Evolutionary conservation across 2,797 vertebrate species (phyloP).

Genomic region (Eremophila alpestris): DNA sequence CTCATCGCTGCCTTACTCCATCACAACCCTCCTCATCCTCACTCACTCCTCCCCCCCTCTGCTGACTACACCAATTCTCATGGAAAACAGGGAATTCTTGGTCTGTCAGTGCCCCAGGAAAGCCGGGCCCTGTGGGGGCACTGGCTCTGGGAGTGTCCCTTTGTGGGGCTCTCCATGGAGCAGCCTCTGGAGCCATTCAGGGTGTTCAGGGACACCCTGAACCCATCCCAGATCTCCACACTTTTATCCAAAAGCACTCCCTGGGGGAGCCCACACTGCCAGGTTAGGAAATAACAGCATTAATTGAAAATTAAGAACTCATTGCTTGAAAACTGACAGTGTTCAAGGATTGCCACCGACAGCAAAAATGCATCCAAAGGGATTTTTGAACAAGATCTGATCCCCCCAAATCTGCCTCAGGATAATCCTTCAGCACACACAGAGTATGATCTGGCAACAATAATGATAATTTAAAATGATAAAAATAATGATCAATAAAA

Average conservation of each 20-base stretch:
- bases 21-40: not conserved
- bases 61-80: fast-evolving
- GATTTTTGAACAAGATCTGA: not conserved
- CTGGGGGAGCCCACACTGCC: not conserved
- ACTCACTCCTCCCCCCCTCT: not conserved
- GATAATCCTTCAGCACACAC: not conserved
- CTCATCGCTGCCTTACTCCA: not conserved
- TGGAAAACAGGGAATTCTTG: not conserved
- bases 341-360: not conserved
- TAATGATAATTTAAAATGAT: not conserved
- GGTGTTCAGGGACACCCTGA: not conserved
- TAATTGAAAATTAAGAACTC: not conserved
- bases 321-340: not conserved
- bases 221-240: not conserved
- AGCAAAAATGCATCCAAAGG: not conserved
- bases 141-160: fast-evolving
- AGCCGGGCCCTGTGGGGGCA: fast-evolving
- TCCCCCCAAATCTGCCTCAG: not conserved
- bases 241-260: fast-evolving
- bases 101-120: not conserved
- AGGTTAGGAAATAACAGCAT: not conserved
- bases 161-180: not conserved
- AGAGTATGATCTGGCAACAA: fast-evolving
- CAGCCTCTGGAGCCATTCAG: not conserved
- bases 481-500: too few relatives aligned